Base-by-base conservation (phyloP, 1,140 invertebrate genomes). In the Penaeus chinensis region DNA sequence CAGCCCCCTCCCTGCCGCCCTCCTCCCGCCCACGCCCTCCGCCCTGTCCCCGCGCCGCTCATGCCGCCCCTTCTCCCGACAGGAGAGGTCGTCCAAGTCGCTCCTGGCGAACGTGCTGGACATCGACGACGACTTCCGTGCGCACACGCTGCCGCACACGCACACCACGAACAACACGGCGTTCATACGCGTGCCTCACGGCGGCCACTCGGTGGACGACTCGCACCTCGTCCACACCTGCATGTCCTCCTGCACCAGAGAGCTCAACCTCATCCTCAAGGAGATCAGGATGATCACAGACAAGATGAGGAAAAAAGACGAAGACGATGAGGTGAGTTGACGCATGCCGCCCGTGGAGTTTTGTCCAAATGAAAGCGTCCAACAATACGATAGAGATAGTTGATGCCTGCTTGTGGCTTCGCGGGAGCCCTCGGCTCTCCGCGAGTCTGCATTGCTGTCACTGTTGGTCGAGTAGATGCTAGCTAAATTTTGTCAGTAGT, bases 231-330 rank as follows among this genome's bases (percentile, higher is more conserved):
- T 91, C 16, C 91, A 91, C 85, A 91, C 91, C 83, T 92, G 92
- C 79, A 87, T 90, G 90, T 95, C 91, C 94, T 95, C 92, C 95
- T 96, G 91, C 95, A 96, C 87, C 93, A 95, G 97, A 91, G 96
- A 99, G 94, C 95, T 99, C 92, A 95, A 96, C 90, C 95, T 97
- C 91, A 99, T 99, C 92, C 95, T 99, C 90, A 97, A 97, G 93
- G 98, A 99, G 94, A 94, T 99, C 91, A 96, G 97, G 93, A 94
- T 95, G 91, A 96, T 97, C 91, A 95, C 95, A 65, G 94, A 95
- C 91, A 94, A 97, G 93, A 95, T 98, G 94, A 95, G 96, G 92
- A 96, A 96, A 93, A 96, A 97, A 91, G 97, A 98, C 93, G 95
- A 97, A 92, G 95, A 96, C 91, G 95, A 95, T 91, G 96, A 97